Percentiles rank a stretch among this genome's conserved stretches.
These are phyloP conservation scores for Falco novaeseelandiae DNA, from an alignment of 2,797 vertebrate species.

Conservation along the genomic window DNA sequence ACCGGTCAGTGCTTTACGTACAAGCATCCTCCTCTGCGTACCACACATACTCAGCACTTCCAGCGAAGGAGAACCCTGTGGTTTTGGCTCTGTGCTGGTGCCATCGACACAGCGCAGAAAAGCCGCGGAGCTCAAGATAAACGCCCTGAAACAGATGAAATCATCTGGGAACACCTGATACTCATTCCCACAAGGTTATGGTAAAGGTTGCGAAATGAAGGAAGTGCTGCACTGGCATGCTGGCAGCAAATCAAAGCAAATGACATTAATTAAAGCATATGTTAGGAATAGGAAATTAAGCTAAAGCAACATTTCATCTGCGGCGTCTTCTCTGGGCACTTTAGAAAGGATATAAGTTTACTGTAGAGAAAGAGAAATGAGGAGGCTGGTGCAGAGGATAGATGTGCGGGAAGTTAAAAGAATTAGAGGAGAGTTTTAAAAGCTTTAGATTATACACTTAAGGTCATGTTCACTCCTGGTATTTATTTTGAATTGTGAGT, in stretches of 20 bases:
- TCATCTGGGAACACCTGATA: conserved; percentile 41
- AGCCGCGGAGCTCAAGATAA: neutral
- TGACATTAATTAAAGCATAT: conserved; percentile 64
- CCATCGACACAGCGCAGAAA: neutral
- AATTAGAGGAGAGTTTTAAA: conserved; percentile 56
- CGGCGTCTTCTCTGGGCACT: conserved; percentile 25
- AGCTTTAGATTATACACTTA: conserved; percentile 19
- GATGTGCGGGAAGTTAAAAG: conserved; percentile 56
- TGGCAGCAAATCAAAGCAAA: conserved; percentile 68
- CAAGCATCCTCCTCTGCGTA: neutral
- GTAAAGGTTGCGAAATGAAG: conserved; percentile 33
- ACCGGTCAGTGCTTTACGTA: rapidly evolving
- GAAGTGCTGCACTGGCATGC: conserved; percentile 41
- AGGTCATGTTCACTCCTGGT: conserved; percentile 31
- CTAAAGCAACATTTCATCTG: conserved; percentile 63
- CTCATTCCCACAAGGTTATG: conserved; percentile 46
- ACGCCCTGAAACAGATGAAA: neutral
- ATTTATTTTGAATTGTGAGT: conserved; percentile 47
- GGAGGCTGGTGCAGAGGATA: conserved; percentile 54
- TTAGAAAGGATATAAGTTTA: conserved; percentile 59
- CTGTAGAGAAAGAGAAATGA: conserved; percentile 64
- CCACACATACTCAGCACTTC: neutral
- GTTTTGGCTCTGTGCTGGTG: neutral
- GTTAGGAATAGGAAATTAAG: conserved; percentile 64
- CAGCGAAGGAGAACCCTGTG: rapidly evolving